Conservation (phyloP, 1,140 invertebrate genomes). For the Armadillidium nasatum region DNA sequence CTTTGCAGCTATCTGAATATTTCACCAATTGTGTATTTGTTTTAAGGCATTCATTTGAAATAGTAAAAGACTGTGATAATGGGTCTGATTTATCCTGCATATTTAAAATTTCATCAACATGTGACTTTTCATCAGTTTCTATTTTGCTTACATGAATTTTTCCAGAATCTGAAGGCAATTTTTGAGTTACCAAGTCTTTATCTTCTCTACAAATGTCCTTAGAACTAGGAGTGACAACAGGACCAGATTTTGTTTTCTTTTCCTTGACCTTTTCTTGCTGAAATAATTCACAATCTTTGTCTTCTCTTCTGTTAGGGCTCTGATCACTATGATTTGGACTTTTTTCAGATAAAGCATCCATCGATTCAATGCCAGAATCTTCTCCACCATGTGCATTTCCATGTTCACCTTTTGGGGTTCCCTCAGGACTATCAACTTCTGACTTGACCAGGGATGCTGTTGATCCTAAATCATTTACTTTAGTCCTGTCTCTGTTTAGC, state of each 20-base stretch:
- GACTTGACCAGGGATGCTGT: conserved; percentile 44
- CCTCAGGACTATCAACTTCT: conserved; percentile 46
- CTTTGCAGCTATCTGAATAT: no score
- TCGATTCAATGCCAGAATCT: conserved; percentile 86
- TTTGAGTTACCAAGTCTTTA: no score
- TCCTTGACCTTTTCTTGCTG: not conserved
- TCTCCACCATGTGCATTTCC: conserved; percentile 59
- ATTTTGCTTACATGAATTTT: no score
- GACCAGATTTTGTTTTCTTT: not conserved
- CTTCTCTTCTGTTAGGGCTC: conserved; percentile 42
- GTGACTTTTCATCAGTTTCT: no score
- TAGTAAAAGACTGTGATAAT: no score
- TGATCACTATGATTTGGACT: conserved; percentile 73
- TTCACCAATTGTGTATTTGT: no score
- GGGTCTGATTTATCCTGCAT: no score
- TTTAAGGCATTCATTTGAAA: no score
- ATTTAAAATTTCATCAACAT: no score
- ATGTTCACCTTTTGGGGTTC: conserved; percentile 46
- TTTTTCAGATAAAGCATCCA: conserved; percentile 87
- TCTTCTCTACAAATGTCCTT: no score
- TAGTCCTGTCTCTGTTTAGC: conserved; percentile 33
- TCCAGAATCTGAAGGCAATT: no score
- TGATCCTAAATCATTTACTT: conserved; percentile 32
- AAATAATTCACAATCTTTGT: conserved; percentile 43
- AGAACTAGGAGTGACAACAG: no score